Conservation (phyloP, 2,797 vertebrate genomes). For the Onychomys arenicola region DNA sequence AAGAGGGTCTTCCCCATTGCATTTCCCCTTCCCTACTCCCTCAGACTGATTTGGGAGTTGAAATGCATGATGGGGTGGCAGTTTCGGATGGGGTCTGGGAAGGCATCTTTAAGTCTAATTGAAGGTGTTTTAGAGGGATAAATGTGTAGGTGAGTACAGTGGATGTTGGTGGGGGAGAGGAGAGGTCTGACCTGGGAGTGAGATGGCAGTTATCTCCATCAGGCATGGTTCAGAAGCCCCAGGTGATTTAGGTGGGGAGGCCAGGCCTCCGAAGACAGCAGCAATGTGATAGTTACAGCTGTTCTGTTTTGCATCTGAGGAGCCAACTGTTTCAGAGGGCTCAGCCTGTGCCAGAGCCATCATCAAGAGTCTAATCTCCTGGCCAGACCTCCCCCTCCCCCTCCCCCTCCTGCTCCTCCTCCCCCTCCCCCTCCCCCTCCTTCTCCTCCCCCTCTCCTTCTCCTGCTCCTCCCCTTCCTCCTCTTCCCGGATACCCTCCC, state of each 20-base stretch:
- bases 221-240: not conserved
- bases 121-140: not conserved
- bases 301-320: slow-evolving; percentile 68
- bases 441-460: too few species aligned
- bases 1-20: not conserved
- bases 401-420: not conserved
- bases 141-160: not conserved
- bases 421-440: too few species aligned
- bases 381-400: not conserved
- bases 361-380: not conserved
- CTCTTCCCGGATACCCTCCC: not conserved
- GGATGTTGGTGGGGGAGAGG: not conserved
- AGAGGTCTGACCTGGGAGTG: not conserved
- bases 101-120: not conserved
- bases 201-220: not conserved
- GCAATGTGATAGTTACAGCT: not conserved
- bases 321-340: slow-evolving; percentile 39
- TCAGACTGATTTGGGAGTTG: not conserved
- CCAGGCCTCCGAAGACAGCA: not conserved
- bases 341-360: not conserved
- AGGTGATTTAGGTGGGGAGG: not conserved
- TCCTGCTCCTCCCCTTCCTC: not conserved
- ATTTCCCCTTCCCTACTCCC: not conserved
- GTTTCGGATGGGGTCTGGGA: not conserved
- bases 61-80: not conserved